Evolutionary conservation across 2,797 vertebrate species (phyloP), one percentile per base, ranked within the genome.

Genomic region (Tokudaia tokunoshimensis): DNA sequence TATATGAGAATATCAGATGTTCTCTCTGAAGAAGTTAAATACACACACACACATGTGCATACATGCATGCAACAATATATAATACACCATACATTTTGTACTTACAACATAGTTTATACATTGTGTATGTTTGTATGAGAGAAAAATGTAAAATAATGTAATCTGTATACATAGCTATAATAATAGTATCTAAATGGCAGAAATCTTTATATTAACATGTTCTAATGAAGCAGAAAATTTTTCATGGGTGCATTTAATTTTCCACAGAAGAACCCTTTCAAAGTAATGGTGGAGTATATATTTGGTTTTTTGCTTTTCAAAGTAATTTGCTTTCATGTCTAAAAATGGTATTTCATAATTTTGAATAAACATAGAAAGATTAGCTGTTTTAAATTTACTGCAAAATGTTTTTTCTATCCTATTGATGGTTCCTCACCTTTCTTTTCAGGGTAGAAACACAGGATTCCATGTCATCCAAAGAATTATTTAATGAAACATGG

Each of bases 311-410:
- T 76, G 47, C 3, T 61, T 96, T 96, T 83, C 63, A 95, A 94
- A 93, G 20, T 65, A 88, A 92, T 92, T 93, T 94, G 59, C 37
- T 88, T 93, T 94, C 34, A 79, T 83, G 19, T 82, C 70, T 86
- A 91, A 72, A 89, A 86, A 91, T 59, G 29, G 82, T 72, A 92
- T 76, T 92, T 83, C 0, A 72, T 55, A n/a, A 74, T 59, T 96
- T 92, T 92, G 91, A 88, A 94, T 94, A 75, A 90, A 95, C 31
- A 15, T n/a, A 44, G 44, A 67, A 92, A 94, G 3, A 85, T 89
- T 61, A 91, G 78, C 31, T 15, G 31, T 83, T 93, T 92, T 63
- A 76, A 90, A 86, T 63, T 91, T 86, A 74, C 34, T 83, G 8
- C 47, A 83, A 95, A 94, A 91, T 19, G 6, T 10, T 26, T 82